These are phyloP conservation scores for Stenodema calcarata DNA, from an alignment of 2,888 invertebrate genomes.

Conservation along the genomic window DNA sequence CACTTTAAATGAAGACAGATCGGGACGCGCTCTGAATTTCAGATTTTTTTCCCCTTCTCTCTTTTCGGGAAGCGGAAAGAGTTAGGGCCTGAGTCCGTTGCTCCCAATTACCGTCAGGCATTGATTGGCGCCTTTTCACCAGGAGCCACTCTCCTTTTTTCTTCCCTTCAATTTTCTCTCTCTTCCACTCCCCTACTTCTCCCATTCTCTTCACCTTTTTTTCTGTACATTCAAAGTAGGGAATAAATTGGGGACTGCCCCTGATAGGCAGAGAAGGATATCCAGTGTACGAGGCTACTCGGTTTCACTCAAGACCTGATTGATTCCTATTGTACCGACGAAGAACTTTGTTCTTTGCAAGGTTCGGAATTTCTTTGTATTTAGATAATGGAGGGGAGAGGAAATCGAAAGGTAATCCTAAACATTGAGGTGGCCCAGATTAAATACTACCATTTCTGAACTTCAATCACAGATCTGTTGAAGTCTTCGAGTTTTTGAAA, in stretches of 20 bases:
- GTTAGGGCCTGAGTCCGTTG: constrained; percentile 34
- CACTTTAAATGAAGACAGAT: constrained; percentile 45
- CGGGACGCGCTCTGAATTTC: constrained; percentile 42
- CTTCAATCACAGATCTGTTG: too few species aligned
- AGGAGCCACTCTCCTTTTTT: constrained; percentile 14
- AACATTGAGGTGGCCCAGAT: too few species aligned
- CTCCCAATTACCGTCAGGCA: constrained; percentile 47
- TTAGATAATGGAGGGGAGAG: background rate
- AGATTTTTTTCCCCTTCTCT: constrained; percentile 9
- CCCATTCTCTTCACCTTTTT: background rate
- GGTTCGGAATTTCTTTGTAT: background rate
- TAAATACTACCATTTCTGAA: too few species aligned
- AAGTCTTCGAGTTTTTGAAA: too few species aligned
- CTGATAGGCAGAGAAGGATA: background rate
- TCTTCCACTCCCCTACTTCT: background rate
- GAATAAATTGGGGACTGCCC: constrained; percentile 29
- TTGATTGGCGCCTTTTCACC: constrained; percentile 47
- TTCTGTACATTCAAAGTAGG: constrained; percentile 11
- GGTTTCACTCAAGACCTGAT: constrained; percentile 34
- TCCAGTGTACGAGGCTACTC: background rate
- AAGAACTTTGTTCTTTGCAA: background rate
- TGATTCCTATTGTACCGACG: constrained; percentile 36
- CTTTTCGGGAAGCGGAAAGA: background rate
- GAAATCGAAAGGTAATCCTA: background rate
- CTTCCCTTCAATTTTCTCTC: constrained; percentile 18